A percentile compares a stretch with the other conserved stretches of the same genome.
These are phyloP conservation scores for Agrilus mali DNA, from an alignment of 2,888 invertebrate genomes.

Conservation along the genomic window DNA sequence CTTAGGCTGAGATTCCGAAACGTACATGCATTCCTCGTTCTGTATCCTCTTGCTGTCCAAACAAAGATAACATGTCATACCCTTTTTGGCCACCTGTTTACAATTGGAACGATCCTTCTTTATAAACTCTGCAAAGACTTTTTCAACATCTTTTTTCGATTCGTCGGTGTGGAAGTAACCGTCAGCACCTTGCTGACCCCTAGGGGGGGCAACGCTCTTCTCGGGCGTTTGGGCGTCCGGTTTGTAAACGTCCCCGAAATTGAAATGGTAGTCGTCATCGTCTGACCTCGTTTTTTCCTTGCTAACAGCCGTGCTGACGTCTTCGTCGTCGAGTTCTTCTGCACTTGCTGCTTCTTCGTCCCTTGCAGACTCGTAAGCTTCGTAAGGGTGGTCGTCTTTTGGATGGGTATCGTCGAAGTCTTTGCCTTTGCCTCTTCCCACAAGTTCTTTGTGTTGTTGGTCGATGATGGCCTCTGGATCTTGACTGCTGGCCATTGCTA, in stretches of 20 bases:
- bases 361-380: constrained; percentile 3
- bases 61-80: constrained; percentile 68
- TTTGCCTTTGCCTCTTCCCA: too few species aligned
- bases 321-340: too few species aligned
- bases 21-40: constrained; percentile 69
- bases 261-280: constrained; percentile 36
- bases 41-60: constrained; percentile 54
- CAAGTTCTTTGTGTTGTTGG: too few species aligned
- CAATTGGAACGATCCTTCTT: constrained; percentile 60
- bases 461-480: too few species aligned
- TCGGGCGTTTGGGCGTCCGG: constrained; percentile 28
- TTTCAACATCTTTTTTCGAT: constrained; percentile 53
- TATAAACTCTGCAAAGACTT: constrained; percentile 59
- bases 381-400: background rate
- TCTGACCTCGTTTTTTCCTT: constrained; percentile 23
- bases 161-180: constrained; percentile 19
- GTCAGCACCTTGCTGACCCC: constrained; percentile 32
- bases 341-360: background rate
- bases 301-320: too few species aligned
- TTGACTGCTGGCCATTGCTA: too few species aligned
- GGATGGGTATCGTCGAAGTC: too few species aligned
- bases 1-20: constrained; percentile 54
- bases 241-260: constrained; percentile 32
- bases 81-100: constrained; percentile 56
- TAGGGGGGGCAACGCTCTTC: constrained; percentile 21